These are phyloP conservation scores for Meriones unguiculatus DNA, from an alignment of 2,113 vertebrate species.

Conservation along the genomic window DNA sequence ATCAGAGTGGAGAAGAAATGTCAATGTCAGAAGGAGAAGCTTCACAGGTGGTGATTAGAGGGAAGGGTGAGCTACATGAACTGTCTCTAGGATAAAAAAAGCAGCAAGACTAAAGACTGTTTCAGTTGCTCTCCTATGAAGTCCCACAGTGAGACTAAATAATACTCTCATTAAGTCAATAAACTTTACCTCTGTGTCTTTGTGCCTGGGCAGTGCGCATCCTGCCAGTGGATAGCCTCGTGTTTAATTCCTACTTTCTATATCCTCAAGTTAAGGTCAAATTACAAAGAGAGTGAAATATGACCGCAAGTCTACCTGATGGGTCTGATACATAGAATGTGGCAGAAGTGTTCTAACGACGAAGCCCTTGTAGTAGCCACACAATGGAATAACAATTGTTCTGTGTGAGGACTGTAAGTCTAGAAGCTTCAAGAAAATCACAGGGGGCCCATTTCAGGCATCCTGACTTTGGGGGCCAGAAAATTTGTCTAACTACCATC, in stretches of 20 bases:
- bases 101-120: background rate
- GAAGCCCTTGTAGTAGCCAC: background rate
- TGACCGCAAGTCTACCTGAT: too few species aligned
- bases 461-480: background rate
- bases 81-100: background rate
- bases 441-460: background rate
- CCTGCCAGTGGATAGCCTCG: background rate
- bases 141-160: background rate
- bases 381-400: too few species aligned
- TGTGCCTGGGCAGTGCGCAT: background rate
- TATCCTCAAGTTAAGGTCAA: background rate
- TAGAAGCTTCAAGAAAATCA: background rate
- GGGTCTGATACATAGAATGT: background rate
- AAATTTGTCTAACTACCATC: background rate
- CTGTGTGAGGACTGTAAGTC: background rate
- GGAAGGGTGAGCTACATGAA: background rate
- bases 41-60: background rate
- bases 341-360: background rate
- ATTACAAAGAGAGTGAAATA: background rate
- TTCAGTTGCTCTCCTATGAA: background rate
- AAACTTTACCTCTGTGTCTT: background rate
- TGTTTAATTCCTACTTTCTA: background rate
- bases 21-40: background rate
- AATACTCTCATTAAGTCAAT: background rate
- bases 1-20: background rate